Conservation (phyloP, 2,888 invertebrate genomes). For the Ernsta delagoae region DNA sequence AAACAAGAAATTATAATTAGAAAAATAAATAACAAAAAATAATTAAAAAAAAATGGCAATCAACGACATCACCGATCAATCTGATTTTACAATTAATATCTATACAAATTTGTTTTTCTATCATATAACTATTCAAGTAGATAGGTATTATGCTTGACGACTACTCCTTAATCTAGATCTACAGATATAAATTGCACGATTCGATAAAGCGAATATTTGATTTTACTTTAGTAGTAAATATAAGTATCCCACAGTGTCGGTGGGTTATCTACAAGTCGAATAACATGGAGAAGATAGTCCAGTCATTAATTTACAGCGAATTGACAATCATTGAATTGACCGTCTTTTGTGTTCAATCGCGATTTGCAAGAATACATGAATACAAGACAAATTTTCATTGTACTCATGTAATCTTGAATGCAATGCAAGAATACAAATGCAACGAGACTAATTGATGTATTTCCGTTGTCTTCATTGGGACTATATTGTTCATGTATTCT, state of each 20-base stretch:
- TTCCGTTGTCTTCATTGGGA: too few species aligned
- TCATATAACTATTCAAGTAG: constrained; percentile 52
- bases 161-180: constrained; percentile 68
- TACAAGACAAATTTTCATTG: not conserved
- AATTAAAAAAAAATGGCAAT: constrained; percentile 64
- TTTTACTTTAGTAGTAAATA: constrained; percentile 41
- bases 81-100: constrained; percentile 50
- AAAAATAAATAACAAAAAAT: constrained; percentile 81
- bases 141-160: constrained; percentile 67
- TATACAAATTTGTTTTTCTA: constrained; percentile 59
- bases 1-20: constrained; percentile 70
- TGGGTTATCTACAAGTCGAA: constrained; percentile 50
- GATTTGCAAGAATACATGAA: constrained; percentile 16
- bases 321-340: constrained; percentile 54
- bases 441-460: too few species aligned
- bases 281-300: constrained; percentile 41
- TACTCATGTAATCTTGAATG: too few species aligned
- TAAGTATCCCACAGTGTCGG: constrained; percentile 54
- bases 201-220: constrained; percentile 79
- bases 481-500: not conserved
- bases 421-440: too few species aligned
- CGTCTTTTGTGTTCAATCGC: constrained; percentile 45
- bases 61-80: constrained; percentile 53
- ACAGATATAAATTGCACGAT: constrained; percentile 81
- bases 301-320: constrained; percentile 33